Base-by-base conservation (phyloP, 2,113 vertebrate species). In the Sylvietta virens region DNA sequence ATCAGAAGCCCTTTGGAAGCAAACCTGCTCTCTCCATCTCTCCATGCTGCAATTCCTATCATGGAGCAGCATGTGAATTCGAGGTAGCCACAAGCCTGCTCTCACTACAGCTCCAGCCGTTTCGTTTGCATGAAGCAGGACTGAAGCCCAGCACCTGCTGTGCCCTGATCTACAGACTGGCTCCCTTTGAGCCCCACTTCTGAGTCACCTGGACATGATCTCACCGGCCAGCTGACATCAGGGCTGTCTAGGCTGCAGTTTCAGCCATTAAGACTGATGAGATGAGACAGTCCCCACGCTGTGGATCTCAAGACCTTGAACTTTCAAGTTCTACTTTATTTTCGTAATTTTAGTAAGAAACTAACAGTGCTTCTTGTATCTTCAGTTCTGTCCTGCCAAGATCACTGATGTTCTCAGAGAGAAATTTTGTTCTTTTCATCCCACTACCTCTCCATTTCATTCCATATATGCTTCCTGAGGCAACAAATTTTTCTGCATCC, bases 41-140 rank as follows among this genome's bases (percentile, higher is more conserved):
- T 8, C 82, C 13, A 1, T 9, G 48, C 53, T 30, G 64, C 37
- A 48, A 42, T 13, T 37, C 19, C 53, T 20, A 1, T 6, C 35
- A 7, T 0, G 3, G 80, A 73, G 28, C 67, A 64, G 45, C 3
- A 1, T 4, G 0, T 2, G 31, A 27, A 30, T 31, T 44, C 3
- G 0, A 56, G 44, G 33, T 2, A 10, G 16, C 47, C 7, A 4
- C 0, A 0, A 56, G 40, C 21, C n/a, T 1, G 17, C 28, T 54
- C 17, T 15, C 15, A 2, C 56, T 2, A 11, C 18, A 61, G 70
- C 39, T 16, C 14, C 37, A 1, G 31, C 21, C 2, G 0, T 3
- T 35, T 1, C 1, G 3, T 2, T 37, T 12, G 3, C 27, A 1
- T 0, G 28, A 53, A 28, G 78, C 24, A 27, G 22, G 67, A 18